A percentile compares a stretch with the other conserved stretches of the same genome.
phyloP scores from a whole-genome alignment of 2,888 invertebrate species.

The Cerceris ruficornis region DNA sequence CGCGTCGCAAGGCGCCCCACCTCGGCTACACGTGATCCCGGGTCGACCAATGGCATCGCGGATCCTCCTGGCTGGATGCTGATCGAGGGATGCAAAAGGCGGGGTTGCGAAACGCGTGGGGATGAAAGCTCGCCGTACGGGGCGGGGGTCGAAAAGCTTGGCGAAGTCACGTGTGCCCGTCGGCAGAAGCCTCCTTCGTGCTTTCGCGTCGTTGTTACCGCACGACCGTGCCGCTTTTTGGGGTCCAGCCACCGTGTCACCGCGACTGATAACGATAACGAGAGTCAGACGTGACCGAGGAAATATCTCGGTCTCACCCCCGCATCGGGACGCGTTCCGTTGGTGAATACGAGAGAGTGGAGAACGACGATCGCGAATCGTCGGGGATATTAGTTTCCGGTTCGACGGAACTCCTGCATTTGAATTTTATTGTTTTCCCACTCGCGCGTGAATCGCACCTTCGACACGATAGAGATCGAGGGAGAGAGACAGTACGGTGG shows the following conservation, averaged over 20 bases:
- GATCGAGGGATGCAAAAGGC: constrained; percentile 87
- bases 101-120: constrained; percentile 85
- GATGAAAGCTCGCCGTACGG: constrained; percentile 76
- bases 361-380: neutral
- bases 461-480: neutral
- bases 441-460: neutral
- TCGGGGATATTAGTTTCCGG: neutral
- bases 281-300: constrained; percentile 53
- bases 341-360: neutral
- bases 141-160: constrained; percentile 76
- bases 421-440: neutral
- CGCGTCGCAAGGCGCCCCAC: constrained; percentile 65
- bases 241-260: constrained; percentile 58
- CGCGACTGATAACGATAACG: constrained; percentile 64
- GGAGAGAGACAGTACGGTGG: neutral
- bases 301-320: neutral
- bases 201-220: constrained; percentile 72
- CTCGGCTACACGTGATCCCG: constrained; percentile 71
- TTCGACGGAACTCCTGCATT: neutral
- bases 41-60: constrained; percentile 70
- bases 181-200: constrained; percentile 75
- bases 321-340: neutral
- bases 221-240: constrained; percentile 59
- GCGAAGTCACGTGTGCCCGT: constrained; percentile 80
- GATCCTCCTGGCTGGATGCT: constrained; percentile 82